These are phyloP conservation scores for Cryptoblepharus egeriae DNA, from an alignment of 2,797 vertebrate species.

Conservation along the genomic window DNA sequence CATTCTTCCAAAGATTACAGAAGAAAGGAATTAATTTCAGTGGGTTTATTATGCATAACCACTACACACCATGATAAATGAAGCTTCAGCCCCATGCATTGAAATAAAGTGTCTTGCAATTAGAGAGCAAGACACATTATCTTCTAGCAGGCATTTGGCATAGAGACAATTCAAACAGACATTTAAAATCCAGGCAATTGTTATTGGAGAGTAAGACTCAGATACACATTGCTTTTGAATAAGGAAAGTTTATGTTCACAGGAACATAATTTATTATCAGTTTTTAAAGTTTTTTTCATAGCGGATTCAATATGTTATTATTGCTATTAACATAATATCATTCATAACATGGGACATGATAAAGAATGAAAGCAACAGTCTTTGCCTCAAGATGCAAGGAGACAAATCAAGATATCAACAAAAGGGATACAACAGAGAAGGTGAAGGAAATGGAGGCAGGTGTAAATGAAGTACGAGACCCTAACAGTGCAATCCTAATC, in stretches of 20 bases:
- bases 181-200: constrained; percentile 28
- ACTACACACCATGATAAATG: constrained; percentile 38
- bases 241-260: constrained; percentile 9
- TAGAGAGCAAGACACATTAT: constrained; percentile 53
- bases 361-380: too few relatives aligned
- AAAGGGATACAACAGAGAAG: too few relatives aligned
- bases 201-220: neutral
- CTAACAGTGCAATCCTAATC: too few relatives aligned
- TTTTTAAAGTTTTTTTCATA: neutral
- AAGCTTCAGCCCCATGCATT: constrained; percentile 51
- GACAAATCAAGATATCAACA: too few relatives aligned
- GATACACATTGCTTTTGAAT: neutral
- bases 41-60: constrained; percentile 8
- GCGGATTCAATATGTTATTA: too few relatives aligned
- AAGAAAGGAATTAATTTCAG: constrained; percentile 33
- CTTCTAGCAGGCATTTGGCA: constrained; percentile 48
- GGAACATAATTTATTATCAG: neutral
- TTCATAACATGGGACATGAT: too few relatives aligned
- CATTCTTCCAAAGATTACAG: constrained; percentile 1
- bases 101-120: constrained; percentile 39
- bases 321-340: too few relatives aligned
- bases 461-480: too few relatives aligned
- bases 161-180: constrained; percentile 35
- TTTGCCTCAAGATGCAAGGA: too few relatives aligned
- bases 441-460: too few relatives aligned